Evolutionary conservation across 2,888 invertebrate species (phyloP).

Genomic region (Drepana falcataria): DNA sequence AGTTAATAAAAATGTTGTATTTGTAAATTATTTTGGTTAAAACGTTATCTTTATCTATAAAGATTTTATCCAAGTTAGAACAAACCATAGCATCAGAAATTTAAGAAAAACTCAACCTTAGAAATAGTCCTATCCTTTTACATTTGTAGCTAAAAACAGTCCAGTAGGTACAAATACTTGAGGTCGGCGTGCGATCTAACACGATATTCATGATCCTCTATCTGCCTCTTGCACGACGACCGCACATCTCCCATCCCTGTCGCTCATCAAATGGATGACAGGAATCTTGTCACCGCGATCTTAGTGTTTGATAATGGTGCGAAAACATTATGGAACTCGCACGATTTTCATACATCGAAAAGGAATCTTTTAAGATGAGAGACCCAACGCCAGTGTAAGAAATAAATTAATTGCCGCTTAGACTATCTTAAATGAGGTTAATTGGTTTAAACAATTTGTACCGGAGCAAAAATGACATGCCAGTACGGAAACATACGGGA

Average conservation of each 20-base stretch:
- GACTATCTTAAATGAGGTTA: conserved; percentile 33
- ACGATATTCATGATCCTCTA: no score
- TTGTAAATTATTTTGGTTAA: no score
- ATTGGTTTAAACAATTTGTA: conserved; percentile 37
- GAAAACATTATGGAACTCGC: neutral
- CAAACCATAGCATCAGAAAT: no score
- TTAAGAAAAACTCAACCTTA: no score
- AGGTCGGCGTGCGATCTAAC: no score
- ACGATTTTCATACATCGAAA: neutral
- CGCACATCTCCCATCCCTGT: no score
- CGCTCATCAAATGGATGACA: neutral
- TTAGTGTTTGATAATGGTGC: neutral
- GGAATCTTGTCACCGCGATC: neutral
- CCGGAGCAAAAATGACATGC: conserved; percentile 37
- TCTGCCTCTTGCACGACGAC: neutral
- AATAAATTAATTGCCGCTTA: conserved; percentile 24
- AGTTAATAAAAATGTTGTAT: no score
- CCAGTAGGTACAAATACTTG: no score
- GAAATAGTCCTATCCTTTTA: no score
- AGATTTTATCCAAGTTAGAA: no score
- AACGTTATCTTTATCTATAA: no score
- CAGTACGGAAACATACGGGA: conserved; percentile 27
- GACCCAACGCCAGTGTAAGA: conserved; percentile 8
- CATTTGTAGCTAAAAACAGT: no score
- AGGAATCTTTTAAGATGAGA: neutral